Evolutionary conservation across 2,888 invertebrate genomes (phyloP).

Genomic region (Agrochola lychnidis): DNA sequence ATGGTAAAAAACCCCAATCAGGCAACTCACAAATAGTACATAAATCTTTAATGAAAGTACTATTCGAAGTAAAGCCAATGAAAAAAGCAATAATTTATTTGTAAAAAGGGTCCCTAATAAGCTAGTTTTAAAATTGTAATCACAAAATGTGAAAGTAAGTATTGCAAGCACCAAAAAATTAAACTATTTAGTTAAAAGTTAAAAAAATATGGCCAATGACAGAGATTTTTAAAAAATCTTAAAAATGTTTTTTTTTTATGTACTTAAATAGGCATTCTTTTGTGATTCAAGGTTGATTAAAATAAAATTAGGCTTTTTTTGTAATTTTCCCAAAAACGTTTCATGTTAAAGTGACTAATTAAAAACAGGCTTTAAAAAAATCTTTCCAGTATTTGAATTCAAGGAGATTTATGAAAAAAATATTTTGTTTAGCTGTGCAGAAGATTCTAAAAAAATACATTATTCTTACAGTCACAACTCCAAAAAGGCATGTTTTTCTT

Average conservation of each 20-base stretch:
- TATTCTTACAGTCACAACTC: conserved; percentile 21
- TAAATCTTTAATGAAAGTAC: conserved; percentile 19
- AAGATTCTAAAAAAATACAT: conserved; percentile 16
- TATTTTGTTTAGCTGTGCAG: neutral
- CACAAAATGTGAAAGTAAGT: conserved; percentile 64
- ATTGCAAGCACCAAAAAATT: conserved; percentile 68
- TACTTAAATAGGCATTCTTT: neutral
- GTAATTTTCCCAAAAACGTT: neutral
- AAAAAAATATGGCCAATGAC: conserved; percentile 65
- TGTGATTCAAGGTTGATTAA: neutral
- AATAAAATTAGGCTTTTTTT: neutral
- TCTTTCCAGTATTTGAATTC: neutral
- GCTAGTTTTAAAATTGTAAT: conserved; percentile 56
- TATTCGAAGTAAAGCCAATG: conserved; percentile 37
- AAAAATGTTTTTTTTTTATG: neutral
- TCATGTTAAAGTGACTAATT: neutral
- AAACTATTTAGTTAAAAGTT: conserved; percentile 50
- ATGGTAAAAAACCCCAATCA: conserved; percentile 3
- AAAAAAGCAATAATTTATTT: conserved; percentile 22
- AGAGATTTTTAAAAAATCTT: conserved; percentile 29
- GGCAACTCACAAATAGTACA: conserved; percentile 49
- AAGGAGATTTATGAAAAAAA: neutral
- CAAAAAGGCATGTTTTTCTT: conserved; percentile 21
- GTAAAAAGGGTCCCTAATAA: conserved; percentile 62
- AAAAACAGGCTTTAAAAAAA: neutral